Percentiles rank a stretch among this genome's conserved stretches.
Conservation (phyloP, 2,888 invertebrate genomes). For the Heterodera filipjevi region DNA sequence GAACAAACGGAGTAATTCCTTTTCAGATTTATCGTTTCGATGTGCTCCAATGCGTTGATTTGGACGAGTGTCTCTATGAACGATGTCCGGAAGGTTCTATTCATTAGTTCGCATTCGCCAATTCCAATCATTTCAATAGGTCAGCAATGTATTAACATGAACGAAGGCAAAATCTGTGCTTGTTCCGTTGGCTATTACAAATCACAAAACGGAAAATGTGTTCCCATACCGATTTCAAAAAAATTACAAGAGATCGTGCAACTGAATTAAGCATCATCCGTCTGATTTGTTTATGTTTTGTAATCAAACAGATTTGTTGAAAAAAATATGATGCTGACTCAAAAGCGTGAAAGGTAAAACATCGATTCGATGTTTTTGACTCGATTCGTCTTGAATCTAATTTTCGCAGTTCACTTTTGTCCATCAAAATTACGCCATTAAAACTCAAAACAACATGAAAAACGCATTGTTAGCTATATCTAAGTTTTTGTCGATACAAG, state of each 20-base stretch:
- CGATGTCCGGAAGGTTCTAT: constrained; percentile 3
- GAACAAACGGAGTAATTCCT: neutral
- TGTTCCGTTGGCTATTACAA: constrained; percentile 10
- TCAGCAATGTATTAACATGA: constrained; percentile 22
- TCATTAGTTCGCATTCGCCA: too few relatives aligned
- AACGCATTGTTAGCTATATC: too few relatives aligned
- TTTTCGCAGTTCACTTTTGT: too few relatives aligned
- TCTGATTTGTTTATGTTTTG: too few relatives aligned
- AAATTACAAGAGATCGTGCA: neutral
- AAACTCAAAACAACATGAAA: too few relatives aligned
- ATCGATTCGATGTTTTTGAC: too few relatives aligned
- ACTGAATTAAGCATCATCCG: neutral
- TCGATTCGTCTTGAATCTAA: too few relatives aligned
- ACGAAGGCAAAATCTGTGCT: constrained; percentile 10
- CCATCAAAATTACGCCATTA: too few relatives aligned
- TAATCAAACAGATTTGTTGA: too few relatives aligned
- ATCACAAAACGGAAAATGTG: neutral
- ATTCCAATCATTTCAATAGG: neutral
- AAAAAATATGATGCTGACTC: too few relatives aligned
- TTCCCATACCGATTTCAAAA: neutral
- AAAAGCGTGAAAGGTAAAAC: too few relatives aligned
- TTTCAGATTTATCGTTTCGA: constrained; percentile 30
- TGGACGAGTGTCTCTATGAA: constrained; percentile 31
- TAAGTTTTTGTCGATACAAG: too few relatives aligned
- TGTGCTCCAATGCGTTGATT: constrained; percentile 32